These are phyloP conservation scores for Drosophila ogumai DNA, from an alignment of 1,140 invertebrate genomes.

Conservation along the genomic window DNA sequence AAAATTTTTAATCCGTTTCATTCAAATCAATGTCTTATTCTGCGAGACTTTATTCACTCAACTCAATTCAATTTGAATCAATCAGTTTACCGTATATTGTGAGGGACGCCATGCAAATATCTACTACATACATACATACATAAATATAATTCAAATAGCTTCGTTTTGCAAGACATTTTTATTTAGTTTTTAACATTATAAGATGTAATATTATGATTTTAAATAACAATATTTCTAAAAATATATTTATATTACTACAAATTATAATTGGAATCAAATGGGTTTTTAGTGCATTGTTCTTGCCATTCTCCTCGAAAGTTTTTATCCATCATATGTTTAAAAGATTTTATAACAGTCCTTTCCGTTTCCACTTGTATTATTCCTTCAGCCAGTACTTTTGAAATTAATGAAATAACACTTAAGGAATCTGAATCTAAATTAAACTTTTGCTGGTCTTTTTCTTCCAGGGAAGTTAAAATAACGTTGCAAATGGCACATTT, in stretches of 20 bases:
- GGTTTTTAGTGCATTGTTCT: background rate
- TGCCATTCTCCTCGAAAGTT: background rate
- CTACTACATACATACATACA: background rate
- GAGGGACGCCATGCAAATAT: too few relatives aligned
- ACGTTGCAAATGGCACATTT: constrained; percentile 43
- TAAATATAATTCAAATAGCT: background rate
- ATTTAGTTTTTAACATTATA: background rate
- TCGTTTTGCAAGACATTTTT: background rate
- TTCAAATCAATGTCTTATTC: too few relatives aligned
- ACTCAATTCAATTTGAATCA: too few relatives aligned
- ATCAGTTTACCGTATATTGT: too few relatives aligned
- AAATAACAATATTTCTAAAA: background rate
- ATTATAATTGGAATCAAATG: constrained; percentile 8
- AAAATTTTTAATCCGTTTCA: too few relatives aligned
- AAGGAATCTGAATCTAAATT: background rate
- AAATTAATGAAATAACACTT: constrained; percentile 36
- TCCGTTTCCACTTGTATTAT: constrained; percentile 11
- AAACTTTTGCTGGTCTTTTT: background rate
- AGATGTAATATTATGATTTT: too few relatives aligned
- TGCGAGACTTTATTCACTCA: too few relatives aligned
- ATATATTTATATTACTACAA: background rate
- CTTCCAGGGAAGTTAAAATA: background rate
- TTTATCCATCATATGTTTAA: background rate
- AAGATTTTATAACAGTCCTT: background rate
- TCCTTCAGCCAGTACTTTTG: constrained; percentile 38